A percentile compares a stretch with the other conserved stretches of the same genome.
Evolutionary conservation across 92 coral and sea anemone genomes (phyloP).

Genomic region (Porites divaricata): DNA sequence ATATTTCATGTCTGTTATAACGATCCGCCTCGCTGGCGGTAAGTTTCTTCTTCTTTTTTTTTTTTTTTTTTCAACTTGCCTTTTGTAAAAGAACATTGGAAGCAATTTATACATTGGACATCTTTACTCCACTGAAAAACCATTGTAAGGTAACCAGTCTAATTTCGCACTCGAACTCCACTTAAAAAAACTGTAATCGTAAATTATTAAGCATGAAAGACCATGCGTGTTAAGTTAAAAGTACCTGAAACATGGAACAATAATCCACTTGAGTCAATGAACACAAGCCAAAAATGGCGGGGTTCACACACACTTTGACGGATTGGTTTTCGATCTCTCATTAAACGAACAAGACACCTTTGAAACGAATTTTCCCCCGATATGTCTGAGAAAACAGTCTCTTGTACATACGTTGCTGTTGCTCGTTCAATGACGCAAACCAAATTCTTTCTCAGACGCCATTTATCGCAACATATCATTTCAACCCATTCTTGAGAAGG

Average conservation of each 20-base stretch:
- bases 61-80: neutral
- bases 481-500: constrained; percentile 45
- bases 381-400: constrained; percentile 15
- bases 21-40: neutral
- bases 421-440: constrained; percentile 1
- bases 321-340: neutral
- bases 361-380: neutral
- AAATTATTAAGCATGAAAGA: constrained; percentile 33
- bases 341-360: neutral
- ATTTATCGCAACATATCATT: constrained; percentile 40
- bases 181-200: constrained; percentile 14
- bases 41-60: neutral
- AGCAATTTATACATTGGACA: neutral
- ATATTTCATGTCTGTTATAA: neutral
- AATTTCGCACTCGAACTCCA: constrained; percentile 1
- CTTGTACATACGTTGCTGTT: neutral
- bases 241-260: constrained; percentile 43
- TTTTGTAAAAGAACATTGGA: neutral
- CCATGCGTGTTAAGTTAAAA: constrained; percentile 13
- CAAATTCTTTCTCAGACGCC: constrained; percentile 42
- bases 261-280: constrained; percentile 40
- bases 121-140: neutral
- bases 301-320: neutral
- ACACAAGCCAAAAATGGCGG: constrained; percentile 25
- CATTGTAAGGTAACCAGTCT: constrained; percentile 2